Evolutionary conservation across 2,113 vertebrate species (phyloP).

Genomic region (Ramphastos sulfuratus): DNA sequence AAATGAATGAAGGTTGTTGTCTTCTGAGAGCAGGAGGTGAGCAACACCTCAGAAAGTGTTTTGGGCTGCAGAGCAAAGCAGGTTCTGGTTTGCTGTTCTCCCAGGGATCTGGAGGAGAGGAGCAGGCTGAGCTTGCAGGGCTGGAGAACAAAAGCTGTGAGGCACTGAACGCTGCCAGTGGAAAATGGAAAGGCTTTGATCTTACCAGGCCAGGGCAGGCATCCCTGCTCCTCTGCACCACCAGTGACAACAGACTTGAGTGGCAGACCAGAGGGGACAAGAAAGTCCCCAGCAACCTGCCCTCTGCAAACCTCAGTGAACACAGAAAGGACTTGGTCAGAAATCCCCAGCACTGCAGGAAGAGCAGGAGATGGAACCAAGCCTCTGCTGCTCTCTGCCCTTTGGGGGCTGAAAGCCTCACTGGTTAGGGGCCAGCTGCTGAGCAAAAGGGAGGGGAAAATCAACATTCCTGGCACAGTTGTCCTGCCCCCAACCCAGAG

Average conservation of each 20-base stretch:
- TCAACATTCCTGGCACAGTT: not conserved
- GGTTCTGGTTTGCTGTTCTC: not conserved
- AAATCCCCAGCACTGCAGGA: accelerated
- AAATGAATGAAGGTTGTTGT: not conserved
- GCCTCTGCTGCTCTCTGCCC: not conserved
- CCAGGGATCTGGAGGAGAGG: not conserved
- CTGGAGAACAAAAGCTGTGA: not conserved
- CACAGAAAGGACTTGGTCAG: not conserved
- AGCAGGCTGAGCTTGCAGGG: not conserved
- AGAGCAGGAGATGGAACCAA: accelerated
- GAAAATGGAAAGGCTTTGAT: not conserved
- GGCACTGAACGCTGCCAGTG: not conserved
- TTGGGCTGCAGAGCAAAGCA: not conserved
- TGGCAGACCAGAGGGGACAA: not conserved
- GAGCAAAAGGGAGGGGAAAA: not conserved
- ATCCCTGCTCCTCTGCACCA: accelerated
- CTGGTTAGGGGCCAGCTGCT: not conserved
- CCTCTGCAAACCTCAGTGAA: not conserved
- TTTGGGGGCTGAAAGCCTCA: accelerated
- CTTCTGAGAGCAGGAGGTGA: not conserved
- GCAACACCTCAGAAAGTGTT: not conserved
- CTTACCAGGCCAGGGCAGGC: not conserved
- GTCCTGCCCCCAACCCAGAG: not conserved
- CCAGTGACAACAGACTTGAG: accelerated
- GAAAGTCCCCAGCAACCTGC: not conserved